Percentiles rank a stretch among this genome's conserved stretches.
Conservation (phyloP, 2,113 vertebrate species). For the Etheostoma spectabile region DNA sequence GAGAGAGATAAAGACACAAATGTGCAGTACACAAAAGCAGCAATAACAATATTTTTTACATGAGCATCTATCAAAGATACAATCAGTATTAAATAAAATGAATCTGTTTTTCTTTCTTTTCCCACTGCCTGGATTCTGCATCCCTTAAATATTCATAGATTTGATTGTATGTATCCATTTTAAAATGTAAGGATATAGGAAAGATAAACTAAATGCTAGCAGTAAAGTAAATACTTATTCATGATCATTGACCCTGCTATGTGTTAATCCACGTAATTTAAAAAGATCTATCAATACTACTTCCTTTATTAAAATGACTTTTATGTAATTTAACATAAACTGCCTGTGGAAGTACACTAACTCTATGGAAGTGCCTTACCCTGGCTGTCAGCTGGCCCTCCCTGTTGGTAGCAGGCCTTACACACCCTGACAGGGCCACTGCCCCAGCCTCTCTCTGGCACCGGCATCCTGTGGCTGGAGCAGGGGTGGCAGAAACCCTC, state of each 20-base stretch:
- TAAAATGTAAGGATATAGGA: background rate
- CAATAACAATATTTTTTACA: background rate
- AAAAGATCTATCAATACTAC: background rate
- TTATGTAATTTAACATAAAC: background rate
- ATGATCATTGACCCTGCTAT: background rate
- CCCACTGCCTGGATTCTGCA: background rate
- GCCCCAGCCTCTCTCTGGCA: conserved; percentile 88
- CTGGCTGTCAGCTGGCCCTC: conserved; percentile 69
- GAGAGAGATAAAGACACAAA: background rate
- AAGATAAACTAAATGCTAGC: background rate
- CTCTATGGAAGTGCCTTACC: conserved; percentile 58
- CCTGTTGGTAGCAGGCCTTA: conserved; percentile 80
- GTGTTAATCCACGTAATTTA: background rate
- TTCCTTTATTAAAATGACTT: background rate
- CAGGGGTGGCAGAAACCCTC: conserved; percentile 89
- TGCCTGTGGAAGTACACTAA: background rate
- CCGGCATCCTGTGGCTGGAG: conserved; percentile 84
- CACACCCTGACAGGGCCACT: conserved; percentile 85
- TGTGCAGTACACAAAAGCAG: background rate
- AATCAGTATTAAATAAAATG: background rate
- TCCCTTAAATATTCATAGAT: background rate
- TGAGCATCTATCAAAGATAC: background rate
- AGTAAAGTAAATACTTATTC: background rate
- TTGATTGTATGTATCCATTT: too few relatives aligned
- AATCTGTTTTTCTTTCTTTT: background rate